Evolutionary conservation across 2,797 vertebrate species (phyloP).

Genomic region (Muscicapa comitata): DNA sequence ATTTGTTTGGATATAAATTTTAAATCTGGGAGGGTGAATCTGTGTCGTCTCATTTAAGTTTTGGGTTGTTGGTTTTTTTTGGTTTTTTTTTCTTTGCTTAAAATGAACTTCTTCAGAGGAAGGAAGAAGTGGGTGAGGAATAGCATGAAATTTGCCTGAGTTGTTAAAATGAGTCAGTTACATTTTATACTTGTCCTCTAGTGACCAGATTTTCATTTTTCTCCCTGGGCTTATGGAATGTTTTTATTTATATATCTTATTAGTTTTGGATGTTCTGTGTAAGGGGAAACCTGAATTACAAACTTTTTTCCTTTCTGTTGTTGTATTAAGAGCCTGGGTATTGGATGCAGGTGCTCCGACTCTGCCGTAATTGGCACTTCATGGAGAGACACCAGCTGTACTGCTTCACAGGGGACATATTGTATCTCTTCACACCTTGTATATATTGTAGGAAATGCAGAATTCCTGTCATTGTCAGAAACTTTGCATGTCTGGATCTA

Average conservation of each 20-base stretch:
- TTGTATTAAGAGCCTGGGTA: slow-evolving; percentile 50
- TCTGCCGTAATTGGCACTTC: slow-evolving; percentile 33
- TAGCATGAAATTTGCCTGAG: not conserved
- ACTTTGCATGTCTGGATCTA: not conserved
- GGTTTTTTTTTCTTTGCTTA: not conserved
- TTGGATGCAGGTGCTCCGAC: slow-evolving; percentile 64
- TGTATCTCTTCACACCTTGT: slow-evolving; percentile 33
- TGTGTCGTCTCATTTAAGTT: not conserved
- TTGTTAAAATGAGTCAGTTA: slow-evolving; percentile 31
- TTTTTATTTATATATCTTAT: slow-evolving; percentile 71
- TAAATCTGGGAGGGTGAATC: not conserved
- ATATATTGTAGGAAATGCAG: slow-evolving; percentile 50
- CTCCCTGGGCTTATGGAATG: slow-evolving; percentile 51
- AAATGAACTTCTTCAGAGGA: not conserved
- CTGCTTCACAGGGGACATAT: slow-evolving; percentile 42
- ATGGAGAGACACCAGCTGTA: slow-evolving; percentile 53
- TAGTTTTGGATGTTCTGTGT: slow-evolving; percentile 63
- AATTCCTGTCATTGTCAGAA: slow-evolving; percentile 57
- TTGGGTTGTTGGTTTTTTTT: too few species aligned
- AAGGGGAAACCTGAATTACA: slow-evolving; percentile 53
- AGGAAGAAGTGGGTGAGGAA: not conserved
- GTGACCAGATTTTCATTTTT: slow-evolving; percentile 49
- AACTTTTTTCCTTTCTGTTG: slow-evolving; percentile 19
- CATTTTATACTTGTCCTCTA: slow-evolving; percentile 27
- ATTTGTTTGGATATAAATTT: not conserved